Base-by-base conservation (phyloP, 2,888 invertebrate genomes). In the Drosophila vallismaia region DNA sequence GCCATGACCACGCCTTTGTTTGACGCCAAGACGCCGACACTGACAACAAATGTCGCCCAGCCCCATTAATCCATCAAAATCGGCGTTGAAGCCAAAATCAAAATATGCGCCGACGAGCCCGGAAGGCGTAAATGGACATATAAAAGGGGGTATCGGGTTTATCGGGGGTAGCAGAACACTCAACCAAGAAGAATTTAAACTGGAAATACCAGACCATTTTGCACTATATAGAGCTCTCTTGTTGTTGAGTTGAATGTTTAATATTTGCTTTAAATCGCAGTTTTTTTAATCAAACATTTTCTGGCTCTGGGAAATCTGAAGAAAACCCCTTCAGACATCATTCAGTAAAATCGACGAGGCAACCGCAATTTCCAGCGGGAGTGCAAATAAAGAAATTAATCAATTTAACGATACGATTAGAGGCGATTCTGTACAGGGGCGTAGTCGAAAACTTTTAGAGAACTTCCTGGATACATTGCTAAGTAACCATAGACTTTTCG, bases 41-140 rank as follows among this genome's bases (percentile, higher is more conserved):
- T 52, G 55, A 64, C 59, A 70, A 56, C 70, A 62, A 63, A 74
- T 57, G 58, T 62, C 45, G 74, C 60, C 49, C 38, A 71, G 54
- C 38, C 45, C 60, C 45, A 56, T 71, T 79, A 85, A 85, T 87
- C 88, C 86, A 85, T 85, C 75, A 79, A 74, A 72, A 68, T 71
- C 69, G 71, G 50, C 75, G 71, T 58, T 69, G 62, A 82, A 85
- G 68, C 69, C 51, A 58, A 79, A 74, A 73, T 77, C 63, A 58
- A 67, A 67, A 71, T 60, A 64, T 54, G 67, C 42, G 60, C 52
- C 45, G 9, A 29, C 19, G 67, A 52, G 14, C 14, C 12, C 33
- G 49, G 59, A 56, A 51, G 48, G 36, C 36, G 33, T 36, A 8
- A 10, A 19, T 14, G 24, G 31, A 33, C 12, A 28, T 33, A 58